Base-by-base conservation (phyloP, 2,888 invertebrate species). In the Andrena chrysosceles region DNA sequence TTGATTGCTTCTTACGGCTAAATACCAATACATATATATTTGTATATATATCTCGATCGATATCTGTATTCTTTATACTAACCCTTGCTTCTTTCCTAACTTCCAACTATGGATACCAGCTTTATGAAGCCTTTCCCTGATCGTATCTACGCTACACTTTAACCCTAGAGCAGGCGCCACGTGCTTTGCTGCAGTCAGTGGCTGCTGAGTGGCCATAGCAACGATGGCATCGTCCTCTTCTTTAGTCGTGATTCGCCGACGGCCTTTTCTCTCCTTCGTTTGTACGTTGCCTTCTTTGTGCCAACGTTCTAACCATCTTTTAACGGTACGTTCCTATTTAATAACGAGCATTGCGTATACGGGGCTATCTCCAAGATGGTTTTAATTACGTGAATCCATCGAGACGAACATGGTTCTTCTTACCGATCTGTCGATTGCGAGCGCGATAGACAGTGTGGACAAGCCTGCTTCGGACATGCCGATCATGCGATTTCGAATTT, bases 71-170 rank as follows among this genome's bases (percentile, higher is more conserved):
- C 1, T 31, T 10, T 49, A 48, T 56, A 73, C 85, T 52, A 63
- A 93, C 93, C 94, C 94, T 79, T 93, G 93, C 69, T 93, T 93
- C 77, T 94, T 94, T 16, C 93, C 94, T 26, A 94, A 89, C 69
- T 94, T 94, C 94, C 94, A 94, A 81, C 94, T 94, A 56, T 94
- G 94, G 81, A 94, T 93, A 35, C 94, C 94, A 75, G 94, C 94
- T 83, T 93, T 93, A 72, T 94, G 94, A 60, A 94, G 87, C 56
- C 94, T 87, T 76, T 94, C 94, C 71, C 94, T 90, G 42, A 94
- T 91, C 0, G 94, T 94, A 71, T 94, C 94, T 6, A 94, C 94
- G 68, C 94, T 94, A 80, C 94, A 94, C 74, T 92, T 94, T 8
- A 94, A 85, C 35, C 94, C 94, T 10, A 94, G 80, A 33, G 94